These are phyloP conservation scores for Agrochola circellaris DNA, from an alignment of 2,888 invertebrate genomes.

Conservation along the genomic window DNA sequence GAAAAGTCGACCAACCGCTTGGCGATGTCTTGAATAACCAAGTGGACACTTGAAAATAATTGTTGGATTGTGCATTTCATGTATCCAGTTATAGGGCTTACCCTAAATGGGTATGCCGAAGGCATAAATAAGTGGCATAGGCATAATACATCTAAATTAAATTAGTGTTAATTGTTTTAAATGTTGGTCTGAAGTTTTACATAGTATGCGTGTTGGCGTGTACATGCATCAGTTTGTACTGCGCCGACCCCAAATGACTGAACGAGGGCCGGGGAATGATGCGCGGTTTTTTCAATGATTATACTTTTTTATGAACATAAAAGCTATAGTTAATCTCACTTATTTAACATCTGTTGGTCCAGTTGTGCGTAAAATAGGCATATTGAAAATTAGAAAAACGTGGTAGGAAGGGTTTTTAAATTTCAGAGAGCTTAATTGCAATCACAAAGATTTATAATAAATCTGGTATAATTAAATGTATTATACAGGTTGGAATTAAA, in stretches of 20 bases:
- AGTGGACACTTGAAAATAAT: too few species aligned
- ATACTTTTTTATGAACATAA: neutral
- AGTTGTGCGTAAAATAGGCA: neutral
- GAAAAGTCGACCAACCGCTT: too few species aligned
- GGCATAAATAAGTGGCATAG: too few species aligned
- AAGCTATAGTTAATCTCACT: neutral
- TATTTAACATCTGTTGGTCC: neutral
- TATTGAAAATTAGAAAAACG: neutral
- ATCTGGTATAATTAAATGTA: neutral
- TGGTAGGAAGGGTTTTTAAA: neutral
- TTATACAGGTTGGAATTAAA: slow-evolving; percentile 7
- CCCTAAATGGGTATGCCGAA: slow-evolving; percentile 14
- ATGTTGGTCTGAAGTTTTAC: neutral
- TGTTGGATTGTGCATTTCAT: slow-evolving; percentile 6
- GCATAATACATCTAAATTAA: slow-evolving; percentile 12
- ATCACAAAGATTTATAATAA: neutral
- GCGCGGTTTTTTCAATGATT: neutral
- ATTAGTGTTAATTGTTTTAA: slow-evolving; percentile 8
- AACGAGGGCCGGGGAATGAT: neutral
- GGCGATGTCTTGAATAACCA: too few species aligned
- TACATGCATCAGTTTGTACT: neutral
- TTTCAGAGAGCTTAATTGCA: neutral
- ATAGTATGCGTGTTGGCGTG: neutral
- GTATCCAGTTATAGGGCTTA: neutral
- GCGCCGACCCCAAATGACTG: neutral